These are phyloP conservation scores for Brachyhypopomus occidentalis DNA, from an alignment of 2,113 vertebrate genomes.

Conservation along the genomic window DNA sequence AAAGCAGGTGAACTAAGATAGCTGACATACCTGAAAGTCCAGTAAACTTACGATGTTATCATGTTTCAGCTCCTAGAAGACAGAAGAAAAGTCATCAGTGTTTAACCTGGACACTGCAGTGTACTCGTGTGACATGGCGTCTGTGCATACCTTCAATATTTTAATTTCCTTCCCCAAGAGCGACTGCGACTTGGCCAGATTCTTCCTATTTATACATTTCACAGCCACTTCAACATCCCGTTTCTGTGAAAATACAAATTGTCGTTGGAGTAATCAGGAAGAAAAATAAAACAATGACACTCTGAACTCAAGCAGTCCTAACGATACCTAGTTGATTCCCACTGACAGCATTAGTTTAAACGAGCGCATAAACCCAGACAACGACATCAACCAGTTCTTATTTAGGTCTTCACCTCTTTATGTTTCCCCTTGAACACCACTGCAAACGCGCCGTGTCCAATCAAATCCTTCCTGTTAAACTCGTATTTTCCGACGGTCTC, in stretches of 20 bases:
- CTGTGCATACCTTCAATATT: conserved; percentile 88
- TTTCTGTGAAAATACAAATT: conserved; percentile 73
- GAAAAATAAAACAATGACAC: too few species aligned
- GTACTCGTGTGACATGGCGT: background rate
- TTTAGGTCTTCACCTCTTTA: conserved; percentile 78
- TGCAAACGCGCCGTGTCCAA: conserved; percentile 94
- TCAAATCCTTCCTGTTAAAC: conserved; percentile 92
- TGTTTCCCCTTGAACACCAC: conserved; percentile 96
- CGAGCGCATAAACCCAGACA: too few species aligned
- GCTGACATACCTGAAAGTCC: conserved; percentile 87
- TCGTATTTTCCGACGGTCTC: conserved; percentile 93
- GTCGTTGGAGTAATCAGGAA: too few species aligned
- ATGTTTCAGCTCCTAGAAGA: conserved; percentile 90
- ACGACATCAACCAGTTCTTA: too few species aligned
- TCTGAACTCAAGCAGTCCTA: too few species aligned
- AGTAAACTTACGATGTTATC: conserved; percentile 94
- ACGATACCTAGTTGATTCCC: too few species aligned
- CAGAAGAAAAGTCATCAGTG: conserved; percentile 1
- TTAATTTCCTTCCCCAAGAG: conserved; percentile 95
- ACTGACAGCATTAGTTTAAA: too few species aligned
- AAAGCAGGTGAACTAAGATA: background rate
- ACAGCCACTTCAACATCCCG: conserved; percentile 92
- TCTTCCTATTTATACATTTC: conserved; percentile 98
- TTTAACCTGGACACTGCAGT: background rate
- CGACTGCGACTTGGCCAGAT: conserved; percentile 90